Evolutionary conservation across 1,140 invertebrate species (phyloP).

Genomic region (Diabrotica virgifera): DNA sequence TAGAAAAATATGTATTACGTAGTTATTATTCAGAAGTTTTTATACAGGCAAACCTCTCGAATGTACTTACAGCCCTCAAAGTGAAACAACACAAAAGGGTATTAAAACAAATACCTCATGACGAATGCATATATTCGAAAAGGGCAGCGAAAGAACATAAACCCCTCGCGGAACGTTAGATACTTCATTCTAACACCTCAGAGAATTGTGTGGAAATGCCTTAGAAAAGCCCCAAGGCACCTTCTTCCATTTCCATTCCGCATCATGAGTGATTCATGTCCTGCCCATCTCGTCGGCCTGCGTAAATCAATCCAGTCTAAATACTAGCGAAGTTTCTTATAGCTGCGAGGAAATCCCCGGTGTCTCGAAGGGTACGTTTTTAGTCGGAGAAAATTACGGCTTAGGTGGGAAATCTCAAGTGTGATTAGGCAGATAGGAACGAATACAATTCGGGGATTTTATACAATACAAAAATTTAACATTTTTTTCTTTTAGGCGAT

Average conservation of each 20-base stretch:
- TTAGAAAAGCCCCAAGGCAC: background rate
- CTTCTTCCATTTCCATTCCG: background rate
- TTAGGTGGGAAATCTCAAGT: background rate
- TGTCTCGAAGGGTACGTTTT: background rate
- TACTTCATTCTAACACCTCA: constrained; percentile 7
- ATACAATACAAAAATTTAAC: too few species aligned
- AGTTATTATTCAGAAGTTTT: too few species aligned
- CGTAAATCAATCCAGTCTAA: constrained; percentile 14
- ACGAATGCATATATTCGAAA: background rate
- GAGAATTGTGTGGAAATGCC: constrained; percentile 15
- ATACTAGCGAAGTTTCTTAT: constrained; percentile 13
- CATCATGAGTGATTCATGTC: constrained; percentile 12
- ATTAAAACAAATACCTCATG: background rate
- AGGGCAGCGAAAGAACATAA: background rate
- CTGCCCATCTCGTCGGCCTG: constrained; percentile 1
- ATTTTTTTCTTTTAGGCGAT: too few species aligned
- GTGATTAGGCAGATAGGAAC: too few species aligned
- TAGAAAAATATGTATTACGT: too few species aligned
- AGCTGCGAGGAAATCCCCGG: constrained; percentile 1
- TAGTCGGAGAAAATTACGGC: background rate
- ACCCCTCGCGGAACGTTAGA: constrained; percentile 6
- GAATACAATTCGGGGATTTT: too few species aligned
- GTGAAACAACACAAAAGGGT: background rate
- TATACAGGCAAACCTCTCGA: too few species aligned
- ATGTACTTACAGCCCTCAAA: too few species aligned